Evolutionary conservation across 2,888 invertebrate species (phyloP).

Genomic region (Oscheius sp.): DNA sequence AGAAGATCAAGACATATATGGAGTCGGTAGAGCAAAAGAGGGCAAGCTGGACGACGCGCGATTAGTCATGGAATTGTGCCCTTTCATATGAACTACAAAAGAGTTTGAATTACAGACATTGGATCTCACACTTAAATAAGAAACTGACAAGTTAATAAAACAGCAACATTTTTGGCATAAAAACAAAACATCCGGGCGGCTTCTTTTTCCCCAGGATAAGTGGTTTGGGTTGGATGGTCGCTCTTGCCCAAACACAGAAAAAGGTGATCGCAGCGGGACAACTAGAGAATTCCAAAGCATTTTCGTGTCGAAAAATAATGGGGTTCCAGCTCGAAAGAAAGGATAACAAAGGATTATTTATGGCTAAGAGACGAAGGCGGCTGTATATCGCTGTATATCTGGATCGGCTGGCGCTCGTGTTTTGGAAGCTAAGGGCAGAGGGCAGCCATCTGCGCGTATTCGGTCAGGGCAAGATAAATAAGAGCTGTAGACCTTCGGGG

Average conservation of each 20-base stretch:
- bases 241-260: constrained; percentile 28
- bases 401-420: constrained; percentile 26
- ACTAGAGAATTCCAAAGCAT: background rate
- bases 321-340: background rate
- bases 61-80: constrained; percentile 28
- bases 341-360: background rate
- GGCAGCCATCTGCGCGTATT: constrained; percentile 26
- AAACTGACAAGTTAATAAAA: no score
- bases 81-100: constrained; percentile 16
- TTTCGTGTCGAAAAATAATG: background rate
- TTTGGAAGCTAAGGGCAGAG: constrained; percentile 26
- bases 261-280: constrained; percentile 6
- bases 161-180: background rate
- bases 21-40: constrained; percentile 10
- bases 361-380: background rate
- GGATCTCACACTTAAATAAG: no score
- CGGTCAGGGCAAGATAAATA: constrained; percentile 28
- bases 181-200: constrained; percentile 21
- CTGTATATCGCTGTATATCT: background rate
- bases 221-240: constrained; percentile 25
- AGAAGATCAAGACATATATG: background rate
- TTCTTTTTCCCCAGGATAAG: constrained; percentile 25
- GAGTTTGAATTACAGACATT: background rate
- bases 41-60: constrained; percentile 21
- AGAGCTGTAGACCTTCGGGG: constrained; percentile 27